Evolutionary conservation across 2,888 invertebrate species (phyloP), one percentile per base, ranked within the genome.

Genomic region (Gibbula magus): DNA sequence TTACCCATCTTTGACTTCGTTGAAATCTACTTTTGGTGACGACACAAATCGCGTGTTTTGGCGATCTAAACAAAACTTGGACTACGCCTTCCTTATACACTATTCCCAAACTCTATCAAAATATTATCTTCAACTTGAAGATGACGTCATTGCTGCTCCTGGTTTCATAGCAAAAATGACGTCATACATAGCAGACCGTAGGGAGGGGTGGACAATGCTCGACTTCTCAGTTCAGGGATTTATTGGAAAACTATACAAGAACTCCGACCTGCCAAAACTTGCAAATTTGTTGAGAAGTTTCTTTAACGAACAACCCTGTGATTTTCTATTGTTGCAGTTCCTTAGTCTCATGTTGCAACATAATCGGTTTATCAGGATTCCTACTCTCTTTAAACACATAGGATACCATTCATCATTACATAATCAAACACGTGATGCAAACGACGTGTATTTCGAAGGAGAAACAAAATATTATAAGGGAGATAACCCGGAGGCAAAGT

Each of bases 21-120:
- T 90, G 4, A 88, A 87, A 74, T 84, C 89, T 25, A 93, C 83
- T 5, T 91, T 88, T 79, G 89, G 91, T 73, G 93, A 93, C 79
- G 84, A 90, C 0, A 81, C 86, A 22, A 86, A 88, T n/a, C 83
- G 93, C 67, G 91, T 92, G 0, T 82, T 87, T 75, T 93, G 93
- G 93, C 82, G 93, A 32, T 88, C 93, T 0, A 93, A 93, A 82
- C 93, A 93, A 86, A 93, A 92, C 32, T 79, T 93, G 22, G 93
- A 93, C 84, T 93, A 92, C 83, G 91, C 92, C 0, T 92, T 90
- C 80, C 83, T 93, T 25, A 91, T 91, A 79, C 83, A 89, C 77
- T 93, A 92, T 80, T 84, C 90, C 8, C 82, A 85, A 25, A 83
- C 87, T 10, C 74, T 92, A 56, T 75, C 91, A 2, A 82, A 87